Evolutionary conservation across 1,140 invertebrate genomes (phyloP), one percentile per base, ranked within the genome.

Genomic region (Mya arenaria): DNA sequence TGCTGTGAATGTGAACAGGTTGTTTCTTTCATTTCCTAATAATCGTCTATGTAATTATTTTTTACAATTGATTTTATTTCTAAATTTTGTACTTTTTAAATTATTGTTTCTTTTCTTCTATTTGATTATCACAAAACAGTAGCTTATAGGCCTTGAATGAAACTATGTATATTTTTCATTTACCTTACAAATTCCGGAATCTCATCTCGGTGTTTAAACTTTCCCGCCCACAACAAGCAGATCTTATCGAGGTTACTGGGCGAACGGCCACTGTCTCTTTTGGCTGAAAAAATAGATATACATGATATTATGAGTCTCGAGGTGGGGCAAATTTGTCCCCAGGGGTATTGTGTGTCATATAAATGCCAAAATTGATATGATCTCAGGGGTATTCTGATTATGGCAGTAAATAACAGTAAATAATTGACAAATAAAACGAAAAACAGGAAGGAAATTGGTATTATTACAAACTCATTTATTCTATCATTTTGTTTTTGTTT

Each of bases 221-320:
- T 80, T 56, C 63, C 68, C 15, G 28, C 32, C 82, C 82, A 86
- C 2, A 84, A 44, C 15, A 86, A 36, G n/a, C 63, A 44, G 23
- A 71, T 15, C 58, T 81, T 86, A 17, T 86, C 71, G n/a, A 56
- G 55, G 28, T 71, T 69, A 39, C 30, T 77, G 17, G 69, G 71
- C 36, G 56, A n/a, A n/a, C n/a, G n/a, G n/a, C n/a, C n/a, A n/a
- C n/a, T n/a, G n/a, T n/a, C n/a, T n/a, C n/a, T n/a, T n/a, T n/a
- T n/a, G n/a, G n/a, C n/a, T n/a, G n/a, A n/a, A n/a, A n/a, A n/a
- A n/a, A n/a, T n/a, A n/a, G n/a, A n/a, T n/a, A n/a, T n/a, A n/a
- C n/a, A n/a, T n/a, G n/a, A n/a, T n/a, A n/a, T n/a, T n/a, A n/a
- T n/a, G n/a, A n/a, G n/a, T n/a, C n/a, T n/a, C n/a, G n/a, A n/a